These are phyloP conservation scores for Meghimatium bilineatum DNA, from an alignment of 2,888 invertebrate genomes.

Conservation along the genomic window DNA sequence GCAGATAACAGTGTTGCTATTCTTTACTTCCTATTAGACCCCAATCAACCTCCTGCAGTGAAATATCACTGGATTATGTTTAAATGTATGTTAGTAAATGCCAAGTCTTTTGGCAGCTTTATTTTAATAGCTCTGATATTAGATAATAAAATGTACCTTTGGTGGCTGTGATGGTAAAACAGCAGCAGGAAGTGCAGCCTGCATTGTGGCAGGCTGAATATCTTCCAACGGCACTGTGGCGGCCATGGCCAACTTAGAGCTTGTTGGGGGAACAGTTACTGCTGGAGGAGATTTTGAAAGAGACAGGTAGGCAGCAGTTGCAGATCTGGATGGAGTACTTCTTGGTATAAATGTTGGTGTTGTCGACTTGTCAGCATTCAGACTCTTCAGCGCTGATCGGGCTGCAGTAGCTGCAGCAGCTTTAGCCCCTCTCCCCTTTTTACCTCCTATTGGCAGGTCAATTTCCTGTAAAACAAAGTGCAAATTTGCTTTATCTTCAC, in stretches of 20 bases:
- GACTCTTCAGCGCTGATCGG: slow-evolving; percentile 32
- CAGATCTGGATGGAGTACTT: slow-evolving; percentile 52
- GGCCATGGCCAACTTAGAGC: slow-evolving; percentile 46
- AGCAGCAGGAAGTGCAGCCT: slow-evolving; percentile 57
- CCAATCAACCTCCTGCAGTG: no score
- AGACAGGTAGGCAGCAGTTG: slow-evolving; percentile 55
- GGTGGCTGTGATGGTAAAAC: slow-evolving; percentile 71
- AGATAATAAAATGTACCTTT: slow-evolving; percentile 59
- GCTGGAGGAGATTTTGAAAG: slow-evolving; percentile 55
- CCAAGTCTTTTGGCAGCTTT: no score
- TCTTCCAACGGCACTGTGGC: slow-evolving; percentile 44
- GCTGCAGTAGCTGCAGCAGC: slow-evolving; percentile 45
- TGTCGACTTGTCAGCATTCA: slow-evolving; percentile 39
- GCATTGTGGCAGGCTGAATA: slow-evolving; percentile 31
- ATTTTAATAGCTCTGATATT: no score
- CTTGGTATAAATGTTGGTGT: slow-evolving; percentile 47
- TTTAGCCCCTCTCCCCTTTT: slow-evolving; percentile 49
- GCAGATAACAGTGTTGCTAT: no score
- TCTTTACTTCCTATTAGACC: no score
- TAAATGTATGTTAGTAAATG: no score
- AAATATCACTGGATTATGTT: no score
- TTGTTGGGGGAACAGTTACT: slow-evolving; percentile 52
- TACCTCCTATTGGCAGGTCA: slow-evolving; percentile 74
- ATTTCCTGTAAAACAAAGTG: slow-evolving; percentile 65
- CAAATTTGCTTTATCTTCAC: not conserved